These are phyloP conservation scores for Mizuhopecten yessoensis DNA, from an alignment of 1,140 invertebrate species.

Conservation along the genomic window DNA sequence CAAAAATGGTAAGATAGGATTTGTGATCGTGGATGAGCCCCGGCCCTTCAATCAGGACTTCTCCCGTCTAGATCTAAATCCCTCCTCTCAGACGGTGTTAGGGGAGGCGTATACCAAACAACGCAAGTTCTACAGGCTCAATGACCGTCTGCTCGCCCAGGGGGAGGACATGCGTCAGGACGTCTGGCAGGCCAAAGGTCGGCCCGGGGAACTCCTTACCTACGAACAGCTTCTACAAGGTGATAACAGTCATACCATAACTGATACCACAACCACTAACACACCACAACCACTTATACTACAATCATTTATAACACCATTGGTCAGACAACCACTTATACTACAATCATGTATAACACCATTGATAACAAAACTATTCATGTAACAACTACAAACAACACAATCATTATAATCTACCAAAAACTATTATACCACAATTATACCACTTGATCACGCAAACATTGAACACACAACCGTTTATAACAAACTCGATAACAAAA, in stretches of 20 bases:
- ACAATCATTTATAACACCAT: not conserved
- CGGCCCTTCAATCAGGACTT: conserved; percentile 55
- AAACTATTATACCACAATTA: not conserved
- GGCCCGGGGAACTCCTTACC: conserved; percentile 57
- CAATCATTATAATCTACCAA: not conserved
- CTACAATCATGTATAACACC: not conserved
- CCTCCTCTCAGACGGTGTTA: conserved; percentile 55
- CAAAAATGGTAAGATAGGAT: conserved; percentile 23
- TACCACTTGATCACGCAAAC: not conserved
- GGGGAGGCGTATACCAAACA: conserved; percentile 54
- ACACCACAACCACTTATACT: not conserved
- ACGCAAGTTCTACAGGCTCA: conserved; percentile 49
- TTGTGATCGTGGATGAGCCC: conserved; percentile 55
- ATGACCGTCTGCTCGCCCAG: conserved; percentile 50
- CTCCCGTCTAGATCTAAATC: conserved; percentile 57
- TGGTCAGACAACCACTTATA: not conserved
- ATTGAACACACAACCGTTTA: not conserved
- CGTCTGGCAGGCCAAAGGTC: conserved; percentile 57
- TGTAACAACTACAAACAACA: not conserved
- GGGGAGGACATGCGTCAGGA: conserved; percentile 56
- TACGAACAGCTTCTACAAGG: conserved; percentile 64
- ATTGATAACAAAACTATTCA: not conserved
- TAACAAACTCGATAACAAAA: not conserved
- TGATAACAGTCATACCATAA: conserved; percentile 41
- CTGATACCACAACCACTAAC: not conserved